Percentiles rank a stretch among this genome's conserved stretches.
These are phyloP conservation scores for Melanostoma scalare DNA, from an alignment of 2,888 invertebrate species.

Conservation along the genomic window DNA sequence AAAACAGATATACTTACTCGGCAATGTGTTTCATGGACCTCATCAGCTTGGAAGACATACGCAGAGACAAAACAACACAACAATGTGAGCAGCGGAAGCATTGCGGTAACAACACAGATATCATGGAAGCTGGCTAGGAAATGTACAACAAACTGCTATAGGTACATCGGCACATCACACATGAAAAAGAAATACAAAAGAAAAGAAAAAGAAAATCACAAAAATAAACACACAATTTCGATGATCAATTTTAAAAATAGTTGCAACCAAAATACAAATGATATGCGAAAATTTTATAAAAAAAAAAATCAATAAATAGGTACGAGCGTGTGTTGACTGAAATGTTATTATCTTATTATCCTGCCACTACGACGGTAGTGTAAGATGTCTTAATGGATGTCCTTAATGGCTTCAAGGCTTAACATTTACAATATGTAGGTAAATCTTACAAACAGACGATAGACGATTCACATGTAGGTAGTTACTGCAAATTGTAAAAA, in stretches of 20 bases:
- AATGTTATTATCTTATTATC: conserved; percentile 19
- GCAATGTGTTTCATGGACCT: conserved; percentile 97
- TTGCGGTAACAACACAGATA: conserved; percentile 91
- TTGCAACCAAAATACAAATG: conserved; percentile 15
- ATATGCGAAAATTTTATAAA: background rate
- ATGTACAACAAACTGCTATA: conserved; percentile 85
- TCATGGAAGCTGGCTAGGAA: conserved; percentile 89
- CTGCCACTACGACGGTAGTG: background rate
- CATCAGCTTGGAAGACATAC: conserved; percentile 94
- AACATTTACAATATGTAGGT: too few relatives aligned
- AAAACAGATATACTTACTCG: conserved; percentile 86
- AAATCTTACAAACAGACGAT: too few relatives aligned
- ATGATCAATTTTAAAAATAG: conserved; percentile 38
- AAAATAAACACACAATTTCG: conserved; percentile 46
- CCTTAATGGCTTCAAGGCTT: too few relatives aligned
- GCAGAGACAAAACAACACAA: conserved; percentile 94
- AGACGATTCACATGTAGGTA: too few relatives aligned
- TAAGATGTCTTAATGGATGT: too few relatives aligned
- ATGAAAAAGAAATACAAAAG: conserved; percentile 46
- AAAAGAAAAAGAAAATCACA: conserved; percentile 28
- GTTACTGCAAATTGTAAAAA: too few relatives aligned
- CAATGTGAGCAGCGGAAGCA: conserved; percentile 92
- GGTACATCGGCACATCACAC: conserved; percentile 42
- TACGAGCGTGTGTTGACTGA: conserved; percentile 29
- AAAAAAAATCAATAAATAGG: conserved; percentile 42